Base-by-base conservation (phyloP, 1,140 invertebrate species). In the Aphelenchoides besseyi region DNA sequence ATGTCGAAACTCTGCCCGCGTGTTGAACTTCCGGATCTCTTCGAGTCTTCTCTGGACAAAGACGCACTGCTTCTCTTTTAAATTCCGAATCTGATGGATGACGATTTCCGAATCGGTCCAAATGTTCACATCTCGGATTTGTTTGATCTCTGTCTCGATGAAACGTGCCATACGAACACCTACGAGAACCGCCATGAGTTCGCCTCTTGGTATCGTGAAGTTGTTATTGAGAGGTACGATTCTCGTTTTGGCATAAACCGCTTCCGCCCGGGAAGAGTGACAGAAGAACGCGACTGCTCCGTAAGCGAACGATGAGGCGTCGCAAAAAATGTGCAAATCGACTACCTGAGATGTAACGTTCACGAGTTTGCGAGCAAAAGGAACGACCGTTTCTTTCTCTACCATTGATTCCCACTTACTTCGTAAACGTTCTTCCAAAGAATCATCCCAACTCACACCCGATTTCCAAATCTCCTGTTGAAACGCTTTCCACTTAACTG, bases 381-480 rank as follows among this genome's bases (percentile, higher is more conserved):
- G 8, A 9, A 35, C 16, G 0, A 16, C 9, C 9, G n/a, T n/a
- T n/a, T n/a, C n/a, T n/a, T n/a, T n/a, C n/a, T n/a, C n/a, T n/a
- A n/a, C n/a, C n/a, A n/a, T n/a, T n/a, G n/a, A n/a, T n/a, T 57
- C 28, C 69, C 69, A 70, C 3, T 16, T 12, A 9, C 2, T 2
- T 18, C 1, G 5, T 12, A 35, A 29, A 12, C 33, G n/a, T 8
- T 73, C 64, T 0, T 35, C 28, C 0, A 70, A 29, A 0, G 63
- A 26, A 1, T 28, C 18, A 32, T 70, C 69, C 69, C 69, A 70
- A n/a, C 32, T 30, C 0, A 16, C 3, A 2, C 33, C 37, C 3
- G 16, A 3, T 2, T 70, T n/a, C 69, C 69, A 70, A 23, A 18
- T 3, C 3, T 68, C 26, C 5, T 74, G 3, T 16, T 74, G 8